Percentiles rank a stretch among this genome's conserved stretches.
These are phyloP conservation scores for Tragulus kanchil DNA, from an alignment of 2,113 vertebrate species.

Conservation along the genomic window DNA sequence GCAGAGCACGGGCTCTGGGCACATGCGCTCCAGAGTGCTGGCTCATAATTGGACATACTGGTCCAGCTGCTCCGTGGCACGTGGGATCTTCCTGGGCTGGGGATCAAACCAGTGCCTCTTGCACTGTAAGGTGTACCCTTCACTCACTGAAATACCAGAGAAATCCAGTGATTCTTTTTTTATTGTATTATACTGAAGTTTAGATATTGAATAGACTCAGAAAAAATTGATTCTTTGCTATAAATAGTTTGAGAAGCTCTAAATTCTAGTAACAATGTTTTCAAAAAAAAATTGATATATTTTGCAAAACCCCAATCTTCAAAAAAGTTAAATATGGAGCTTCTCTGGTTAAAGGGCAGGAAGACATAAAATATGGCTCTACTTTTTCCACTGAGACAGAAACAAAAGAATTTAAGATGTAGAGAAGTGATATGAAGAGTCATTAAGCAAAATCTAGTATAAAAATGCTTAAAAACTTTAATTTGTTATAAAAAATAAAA, in stretches of 20 bases:
- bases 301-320: not conserved
- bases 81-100: no score
- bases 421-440: not conserved
- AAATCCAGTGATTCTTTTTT: not conserved
- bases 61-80: no score
- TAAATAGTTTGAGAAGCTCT: not conserved
- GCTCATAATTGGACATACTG: no score
- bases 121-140: no score
- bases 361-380: not conserved
- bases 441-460: not conserved
- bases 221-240: not conserved
- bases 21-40: no score
- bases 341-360: not conserved
- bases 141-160: no score
- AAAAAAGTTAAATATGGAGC: not conserved
- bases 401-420: fast-evolving
- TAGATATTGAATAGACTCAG: not conserved
- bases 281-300: not conserved
- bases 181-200: not conserved
- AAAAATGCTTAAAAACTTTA: not conserved
- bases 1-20: no score
- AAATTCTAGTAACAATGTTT: not conserved
- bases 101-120: no score
- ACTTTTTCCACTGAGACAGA: not conserved
- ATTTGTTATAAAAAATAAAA: no score